Base-by-base conservation (phyloP, 2,797 vertebrate species). In the Pseudocheirus occidentalis region DNA sequence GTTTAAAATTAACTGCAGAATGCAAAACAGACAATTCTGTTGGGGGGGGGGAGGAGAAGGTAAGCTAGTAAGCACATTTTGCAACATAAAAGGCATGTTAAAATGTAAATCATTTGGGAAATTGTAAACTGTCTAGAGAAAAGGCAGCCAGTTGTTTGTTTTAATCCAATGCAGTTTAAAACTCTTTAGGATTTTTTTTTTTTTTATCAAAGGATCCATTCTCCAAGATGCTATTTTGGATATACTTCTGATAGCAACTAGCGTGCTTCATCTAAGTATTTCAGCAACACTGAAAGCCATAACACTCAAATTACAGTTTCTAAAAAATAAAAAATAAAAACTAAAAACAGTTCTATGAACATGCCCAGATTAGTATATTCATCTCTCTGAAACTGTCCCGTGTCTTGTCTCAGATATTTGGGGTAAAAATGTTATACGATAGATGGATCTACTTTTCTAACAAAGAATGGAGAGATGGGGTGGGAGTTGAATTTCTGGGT, bases 141-240 rank as follows among this genome's bases (percentile, higher is more conserved):
- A 96, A 98, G 97, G 92, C 92, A 97, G 95, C 94, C 93, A 94
- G 95, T 87, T 87, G 73, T 87, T 50, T 9, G n/a, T 3, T 87
- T 46, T 57, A 96, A 93, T 55, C 55, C 62, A 73, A 96, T 97
- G n/a, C 57, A 95, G 95, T 95, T 96, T 96, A 92, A 98, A 98
- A 97, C 46, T 97, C 92, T 95, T 96, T 94, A 97, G 96, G 97
- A 54, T 97, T 81, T 50, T 81, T 87, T 73, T 81, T 81, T 40
- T 89, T 94, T 98, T 98, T 98, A 98, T 98, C 96, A 98, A 97
- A 98, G 94, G 90, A 97, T 98, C 92, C 18, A 92, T 96, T 97
- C 97, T 96, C 53, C 93, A 93, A 34, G 93, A 89, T 40, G 92
- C 96, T 98, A 97, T 97, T 97, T 97, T 96, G 90, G 90, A 92